Percentiles rank a stretch among this genome's conserved stretches.
phyloP scores from a whole-genome alignment of 2,113 vertebrate genomes.

The Pluvianellus socialis region DNA sequence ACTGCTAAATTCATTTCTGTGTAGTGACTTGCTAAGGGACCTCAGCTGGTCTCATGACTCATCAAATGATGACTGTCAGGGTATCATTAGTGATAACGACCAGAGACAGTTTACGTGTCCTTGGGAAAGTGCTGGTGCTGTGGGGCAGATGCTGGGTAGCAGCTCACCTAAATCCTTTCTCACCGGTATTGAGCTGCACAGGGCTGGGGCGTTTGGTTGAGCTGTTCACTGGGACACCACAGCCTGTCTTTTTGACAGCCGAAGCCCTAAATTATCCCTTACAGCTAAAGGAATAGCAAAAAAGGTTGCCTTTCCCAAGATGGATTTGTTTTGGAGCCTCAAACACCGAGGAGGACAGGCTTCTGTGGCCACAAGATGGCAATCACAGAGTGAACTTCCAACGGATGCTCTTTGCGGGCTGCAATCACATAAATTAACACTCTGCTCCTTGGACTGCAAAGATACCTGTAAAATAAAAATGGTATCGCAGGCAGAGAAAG shows the following conservation, averaged over 20 bases:
- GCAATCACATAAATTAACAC: background rate
- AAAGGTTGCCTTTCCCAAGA: background rate
- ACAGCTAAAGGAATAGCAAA: background rate
- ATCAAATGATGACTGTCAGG: background rate
- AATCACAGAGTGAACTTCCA: constrained; percentile 38
- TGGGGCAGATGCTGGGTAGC: background rate
- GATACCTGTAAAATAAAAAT: background rate
- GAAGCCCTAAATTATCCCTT: background rate
- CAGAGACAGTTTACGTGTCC: background rate
- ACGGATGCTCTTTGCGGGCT: background rate
- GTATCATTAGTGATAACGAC: background rate
- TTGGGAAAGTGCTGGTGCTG: background rate
- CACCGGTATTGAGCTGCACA: background rate
- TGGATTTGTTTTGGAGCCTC: background rate
- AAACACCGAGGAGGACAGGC: background rate
- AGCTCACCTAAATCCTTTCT: background rate
- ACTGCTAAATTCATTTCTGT: background rate
- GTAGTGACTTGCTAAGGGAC: background rate
- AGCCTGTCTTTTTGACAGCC: background rate
- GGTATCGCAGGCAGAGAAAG: background rate
- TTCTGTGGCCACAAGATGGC: constrained; percentile 72
- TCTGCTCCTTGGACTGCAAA: background rate
- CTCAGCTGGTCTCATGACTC: background rate
- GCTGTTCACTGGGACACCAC: background rate
- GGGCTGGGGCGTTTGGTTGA: background rate